Evolutionary conservation across 2,888 invertebrate species (phyloP).

Genomic region (Sepioteuthis lessoniana): DNA sequence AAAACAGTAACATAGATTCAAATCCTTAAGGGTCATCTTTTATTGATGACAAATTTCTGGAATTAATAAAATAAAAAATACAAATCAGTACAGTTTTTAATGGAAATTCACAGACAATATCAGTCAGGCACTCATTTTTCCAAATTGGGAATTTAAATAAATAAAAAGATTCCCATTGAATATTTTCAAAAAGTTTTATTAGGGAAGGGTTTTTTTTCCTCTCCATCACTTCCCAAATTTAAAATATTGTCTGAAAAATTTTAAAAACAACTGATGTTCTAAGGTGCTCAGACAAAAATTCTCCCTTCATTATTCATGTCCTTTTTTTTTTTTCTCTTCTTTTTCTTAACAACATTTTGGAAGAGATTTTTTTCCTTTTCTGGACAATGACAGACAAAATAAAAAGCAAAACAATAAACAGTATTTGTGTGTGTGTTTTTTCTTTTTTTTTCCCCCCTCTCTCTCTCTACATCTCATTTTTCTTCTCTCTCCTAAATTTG

Average conservation of each 20-base stretch:
- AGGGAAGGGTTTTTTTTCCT: neutral
- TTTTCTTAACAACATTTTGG: neutral
- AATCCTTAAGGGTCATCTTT: neutral
- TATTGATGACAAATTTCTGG: neutral
- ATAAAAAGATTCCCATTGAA: neutral
- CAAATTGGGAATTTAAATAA: neutral
- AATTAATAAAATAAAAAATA: neutral
- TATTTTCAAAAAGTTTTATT: neutral
- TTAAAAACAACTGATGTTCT: neutral
- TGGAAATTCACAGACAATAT: neutral
- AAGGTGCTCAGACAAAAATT: neutral
- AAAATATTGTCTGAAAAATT: neutral
- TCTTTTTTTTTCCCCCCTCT: neutral
- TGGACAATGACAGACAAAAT: neutral
- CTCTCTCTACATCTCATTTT: neutral
- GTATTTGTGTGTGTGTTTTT: neutral
- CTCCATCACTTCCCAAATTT: neutral
- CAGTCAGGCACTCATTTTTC: neutral
- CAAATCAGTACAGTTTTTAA: neutral
- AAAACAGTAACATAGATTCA: neutral
- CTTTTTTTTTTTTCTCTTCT: neutral
- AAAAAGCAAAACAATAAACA: neutral
- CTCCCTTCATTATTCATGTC: neutral
- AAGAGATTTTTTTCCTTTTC: neutral
- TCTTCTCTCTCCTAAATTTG: neutral